phyloP scores from a whole-genome alignment of 2,113 vertebrate genomes.

The Dolichotis patagonum region DNA sequence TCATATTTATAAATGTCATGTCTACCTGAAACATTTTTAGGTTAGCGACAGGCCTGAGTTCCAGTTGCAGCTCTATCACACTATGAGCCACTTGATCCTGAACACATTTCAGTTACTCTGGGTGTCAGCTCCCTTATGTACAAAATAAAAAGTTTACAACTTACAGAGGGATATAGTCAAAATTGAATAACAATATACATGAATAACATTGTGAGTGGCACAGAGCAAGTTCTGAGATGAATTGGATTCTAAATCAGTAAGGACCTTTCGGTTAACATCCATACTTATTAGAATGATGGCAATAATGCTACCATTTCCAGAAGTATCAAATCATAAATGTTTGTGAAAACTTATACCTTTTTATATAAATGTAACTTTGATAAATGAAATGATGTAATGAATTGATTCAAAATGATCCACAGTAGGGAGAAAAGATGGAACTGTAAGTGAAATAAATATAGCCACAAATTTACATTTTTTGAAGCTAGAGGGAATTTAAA shows the following conservation, averaged over 20 bases:
- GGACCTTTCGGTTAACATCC: not conserved
- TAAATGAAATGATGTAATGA: not conserved
- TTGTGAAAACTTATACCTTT: not conserved
- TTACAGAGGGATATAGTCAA: not conserved
- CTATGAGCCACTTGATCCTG: not conserved
- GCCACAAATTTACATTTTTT: not conserved
- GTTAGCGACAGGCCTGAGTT: not conserved
- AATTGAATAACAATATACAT: not conserved
- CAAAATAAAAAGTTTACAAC: not conserved
- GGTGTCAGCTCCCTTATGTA: not conserved
- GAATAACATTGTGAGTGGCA: not conserved
- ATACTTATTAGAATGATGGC: not conserved
- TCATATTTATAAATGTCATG: not conserved
- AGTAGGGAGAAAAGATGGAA: not conserved
- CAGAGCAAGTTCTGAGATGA: not conserved
- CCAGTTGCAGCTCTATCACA: not conserved
- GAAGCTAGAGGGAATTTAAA: not conserved
- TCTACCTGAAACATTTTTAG: not conserved
- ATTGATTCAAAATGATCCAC: not conserved
- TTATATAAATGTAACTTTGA: not conserved
- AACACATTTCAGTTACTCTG: not conserved
- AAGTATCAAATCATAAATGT: not conserved
- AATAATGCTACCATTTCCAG: not conserved
- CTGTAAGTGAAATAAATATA: not conserved
- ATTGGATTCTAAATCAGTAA: not conserved